A percentile compares a stretch with the other conserved stretches of the same genome.
phyloP scores from a whole-genome alignment of 2,113 vertebrate genomes.

The Anolis carolinensis region DNA sequence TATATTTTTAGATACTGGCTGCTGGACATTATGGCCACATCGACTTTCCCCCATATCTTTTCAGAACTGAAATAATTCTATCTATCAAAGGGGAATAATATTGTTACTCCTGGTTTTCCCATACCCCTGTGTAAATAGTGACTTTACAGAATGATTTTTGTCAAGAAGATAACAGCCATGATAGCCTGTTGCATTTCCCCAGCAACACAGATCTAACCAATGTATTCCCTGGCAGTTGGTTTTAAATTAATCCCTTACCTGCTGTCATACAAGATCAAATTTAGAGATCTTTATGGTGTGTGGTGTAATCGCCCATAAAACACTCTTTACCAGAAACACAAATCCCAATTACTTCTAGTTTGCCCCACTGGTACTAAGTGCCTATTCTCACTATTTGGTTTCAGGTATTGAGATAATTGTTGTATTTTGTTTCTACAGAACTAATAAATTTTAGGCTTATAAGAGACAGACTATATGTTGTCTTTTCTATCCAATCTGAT shows the following conservation, averaged over 20 bases:
- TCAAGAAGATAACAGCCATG: background rate
- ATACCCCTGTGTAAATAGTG: background rate
- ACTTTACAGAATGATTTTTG: background rate
- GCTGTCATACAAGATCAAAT: background rate
- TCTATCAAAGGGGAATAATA: background rate
- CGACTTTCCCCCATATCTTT: background rate
- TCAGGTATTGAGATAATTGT: background rate
- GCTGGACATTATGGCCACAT: too few relatives aligned
- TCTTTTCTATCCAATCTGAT: too few relatives aligned
- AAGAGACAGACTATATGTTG: background rate
- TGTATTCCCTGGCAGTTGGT: background rate
- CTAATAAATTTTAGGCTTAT: background rate
- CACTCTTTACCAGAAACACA: too few relatives aligned
- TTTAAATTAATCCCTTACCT: background rate
- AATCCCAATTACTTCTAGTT: too few relatives aligned
- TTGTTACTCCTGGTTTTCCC: background rate
- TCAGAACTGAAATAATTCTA: background rate
- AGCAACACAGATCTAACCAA: background rate
- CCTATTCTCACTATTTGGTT: background rate
- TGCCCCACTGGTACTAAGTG: too few relatives aligned
- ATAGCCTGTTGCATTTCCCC: background rate
- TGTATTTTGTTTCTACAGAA: background rate
- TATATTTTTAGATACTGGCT: background rate
- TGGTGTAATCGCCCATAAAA: background rate
- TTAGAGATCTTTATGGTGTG: background rate